Percentiles rank a stretch among this genome's conserved stretches.
Conservation (phyloP, 2,797 vertebrate species). For the Sciaenops ocellatus region DNA sequence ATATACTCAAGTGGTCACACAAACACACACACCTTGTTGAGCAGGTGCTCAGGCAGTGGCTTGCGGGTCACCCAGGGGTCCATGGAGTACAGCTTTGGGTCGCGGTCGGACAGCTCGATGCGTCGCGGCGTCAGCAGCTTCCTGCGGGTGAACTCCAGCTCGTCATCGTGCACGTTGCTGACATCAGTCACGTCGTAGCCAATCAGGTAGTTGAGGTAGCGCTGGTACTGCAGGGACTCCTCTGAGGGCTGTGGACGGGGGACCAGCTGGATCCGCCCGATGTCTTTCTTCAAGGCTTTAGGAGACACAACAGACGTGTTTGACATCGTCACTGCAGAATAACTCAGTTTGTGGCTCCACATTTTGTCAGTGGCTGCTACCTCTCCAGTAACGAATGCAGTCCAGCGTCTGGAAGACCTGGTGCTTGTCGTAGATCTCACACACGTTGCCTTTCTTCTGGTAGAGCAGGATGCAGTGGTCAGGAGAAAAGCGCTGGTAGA, state of each 20-base stretch:
- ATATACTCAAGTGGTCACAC: neutral
- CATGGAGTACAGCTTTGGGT: slow-evolving; percentile 93
- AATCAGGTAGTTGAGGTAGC: slow-evolving; percentile 92
- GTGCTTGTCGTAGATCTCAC: slow-evolving; percentile 98
- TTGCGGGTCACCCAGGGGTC: slow-evolving; percentile 95
- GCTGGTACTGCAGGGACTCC: slow-evolving; percentile 92
- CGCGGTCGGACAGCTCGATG: slow-evolving; percentile 90
- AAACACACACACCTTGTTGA: slow-evolving; percentile 82
- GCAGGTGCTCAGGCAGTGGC: slow-evolving; percentile 91
- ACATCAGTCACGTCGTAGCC: slow-evolving; percentile 97
- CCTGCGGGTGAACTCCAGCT: slow-evolving; percentile 96
- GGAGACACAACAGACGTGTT: neutral
- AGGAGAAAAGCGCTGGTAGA: slow-evolving; percentile 91
- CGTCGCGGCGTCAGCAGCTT: slow-evolving; percentile 94
- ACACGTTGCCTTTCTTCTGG: slow-evolving; percentile 97
- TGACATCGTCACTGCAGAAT: neutral
- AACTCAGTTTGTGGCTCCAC: too few species aligned
- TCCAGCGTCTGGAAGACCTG: slow-evolving; percentile 98
- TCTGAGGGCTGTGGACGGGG: slow-evolving; percentile 86
- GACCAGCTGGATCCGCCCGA: slow-evolving; percentile 92
- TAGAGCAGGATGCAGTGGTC: slow-evolving; percentile 96
- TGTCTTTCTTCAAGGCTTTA: slow-evolving; percentile 88
- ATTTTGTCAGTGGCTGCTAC: slow-evolving; percentile 37
- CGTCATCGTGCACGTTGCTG: slow-evolving; percentile 97
- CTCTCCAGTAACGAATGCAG: slow-evolving; percentile 96